A percentile compares a stretch with the other conserved stretches of the same genome.
These are phyloP conservation scores for Calypte anna DNA, from an alignment of 2,113 vertebrate species.

Conservation along the genomic window DNA sequence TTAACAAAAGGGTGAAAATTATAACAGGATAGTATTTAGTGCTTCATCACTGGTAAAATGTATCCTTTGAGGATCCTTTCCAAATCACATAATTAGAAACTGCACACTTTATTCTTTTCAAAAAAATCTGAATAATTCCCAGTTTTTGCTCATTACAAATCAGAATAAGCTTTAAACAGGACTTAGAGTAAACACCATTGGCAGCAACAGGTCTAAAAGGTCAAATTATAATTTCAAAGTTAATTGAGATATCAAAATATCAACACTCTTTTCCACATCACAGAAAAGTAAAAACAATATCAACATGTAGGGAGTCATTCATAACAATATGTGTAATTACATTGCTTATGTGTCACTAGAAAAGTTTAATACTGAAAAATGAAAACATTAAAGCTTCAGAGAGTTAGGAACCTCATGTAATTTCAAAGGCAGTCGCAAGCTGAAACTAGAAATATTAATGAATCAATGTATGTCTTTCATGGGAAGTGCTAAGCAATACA, in stretches of 20 bases:
- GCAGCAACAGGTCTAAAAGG: background rate
- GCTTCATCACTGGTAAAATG: background rate
- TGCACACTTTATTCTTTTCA: background rate
- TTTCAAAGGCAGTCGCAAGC: background rate
- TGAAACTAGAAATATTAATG: background rate
- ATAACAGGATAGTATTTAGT: background rate
- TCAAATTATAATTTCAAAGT: background rate
- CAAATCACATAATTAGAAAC: background rate
- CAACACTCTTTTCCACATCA: background rate
- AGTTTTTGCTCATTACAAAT: background rate
- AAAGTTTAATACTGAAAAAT: background rate
- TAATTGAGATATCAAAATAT: background rate
- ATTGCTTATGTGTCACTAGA: background rate
- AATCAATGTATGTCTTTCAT: rapidly evolving
- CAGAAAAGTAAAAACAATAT: background rate
- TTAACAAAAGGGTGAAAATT: background rate
- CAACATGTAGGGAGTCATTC: background rate
- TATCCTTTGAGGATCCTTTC: background rate
- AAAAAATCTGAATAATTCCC: background rate
- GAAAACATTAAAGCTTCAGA: background rate
- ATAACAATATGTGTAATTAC: background rate
- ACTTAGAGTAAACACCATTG: background rate
- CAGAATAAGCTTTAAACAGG: background rate
- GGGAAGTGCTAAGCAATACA: background rate
- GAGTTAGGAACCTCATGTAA: background rate